Conservation (phyloP, 2,113 vertebrate genomes). For the Cinclus cinclus region DNA sequence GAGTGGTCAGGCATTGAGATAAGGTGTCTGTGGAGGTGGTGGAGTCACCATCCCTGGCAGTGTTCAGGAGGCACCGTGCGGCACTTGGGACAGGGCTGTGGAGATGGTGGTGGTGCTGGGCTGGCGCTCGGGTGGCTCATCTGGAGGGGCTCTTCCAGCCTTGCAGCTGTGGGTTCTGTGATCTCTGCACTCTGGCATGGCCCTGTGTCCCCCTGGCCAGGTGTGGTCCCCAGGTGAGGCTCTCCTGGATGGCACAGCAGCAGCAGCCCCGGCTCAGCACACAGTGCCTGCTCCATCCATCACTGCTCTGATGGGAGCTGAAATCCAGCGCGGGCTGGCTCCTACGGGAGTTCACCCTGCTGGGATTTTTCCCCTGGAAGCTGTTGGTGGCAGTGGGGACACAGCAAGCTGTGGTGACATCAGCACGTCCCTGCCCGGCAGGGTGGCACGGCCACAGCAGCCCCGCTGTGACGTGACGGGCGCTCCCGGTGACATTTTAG, state of each 20-base stretch:
- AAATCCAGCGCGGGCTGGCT: accelerated
- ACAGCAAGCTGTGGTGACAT: background rate
- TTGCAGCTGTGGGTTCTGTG: background rate
- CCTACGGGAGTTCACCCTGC: accelerated
- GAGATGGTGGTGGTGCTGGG: no score
- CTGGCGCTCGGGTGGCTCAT: no score
- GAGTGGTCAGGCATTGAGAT: accelerated
- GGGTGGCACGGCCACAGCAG: background rate
- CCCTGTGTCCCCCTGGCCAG: background rate
- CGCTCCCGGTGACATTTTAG: constrained; percentile 23
- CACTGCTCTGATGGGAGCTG: accelerated
- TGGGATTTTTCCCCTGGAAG: background rate
- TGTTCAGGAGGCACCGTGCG: accelerated
- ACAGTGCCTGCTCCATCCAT: accelerated
- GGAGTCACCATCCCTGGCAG: background rate
- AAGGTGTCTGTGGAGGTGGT: background rate
- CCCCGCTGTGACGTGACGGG: background rate
- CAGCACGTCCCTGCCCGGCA: background rate
- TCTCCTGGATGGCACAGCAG: accelerated
- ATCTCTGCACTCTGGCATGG: accelerated
- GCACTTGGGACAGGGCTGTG: background rate
- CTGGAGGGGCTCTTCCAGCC: background rate
- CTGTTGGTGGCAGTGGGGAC: accelerated
- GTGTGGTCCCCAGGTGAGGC: background rate
- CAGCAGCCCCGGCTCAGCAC: accelerated